These are phyloP conservation scores for Hemistola chrysoprasaria DNA, from an alignment of 2,888 invertebrate genomes.

Conservation along the genomic window DNA sequence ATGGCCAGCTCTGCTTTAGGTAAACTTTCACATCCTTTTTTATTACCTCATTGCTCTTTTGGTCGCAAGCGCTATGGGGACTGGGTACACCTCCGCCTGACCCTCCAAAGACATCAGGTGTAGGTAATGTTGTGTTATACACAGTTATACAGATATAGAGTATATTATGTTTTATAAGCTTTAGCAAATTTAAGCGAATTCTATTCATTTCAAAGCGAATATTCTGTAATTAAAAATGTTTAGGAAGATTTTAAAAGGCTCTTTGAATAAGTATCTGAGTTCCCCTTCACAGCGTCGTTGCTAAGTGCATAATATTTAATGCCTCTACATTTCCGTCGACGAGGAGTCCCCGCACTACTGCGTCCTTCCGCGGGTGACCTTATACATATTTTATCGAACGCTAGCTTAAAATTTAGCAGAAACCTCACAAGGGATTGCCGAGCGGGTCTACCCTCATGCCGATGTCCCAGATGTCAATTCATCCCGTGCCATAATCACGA, in stretches of 20 bases:
- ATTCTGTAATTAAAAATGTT: constrained; percentile 7
- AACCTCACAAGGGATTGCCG: constrained; percentile 69
- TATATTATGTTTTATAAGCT: neutral
- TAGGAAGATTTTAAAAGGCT: constrained; percentile 2
- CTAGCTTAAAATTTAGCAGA: constrained; percentile 68
- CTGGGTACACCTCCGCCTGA: no score
- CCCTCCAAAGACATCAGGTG: no score
- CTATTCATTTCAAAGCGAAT: constrained; percentile 8
- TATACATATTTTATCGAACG: constrained; percentile 58
- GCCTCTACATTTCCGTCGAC: constrained; percentile 14
- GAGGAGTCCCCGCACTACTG: constrained; percentile 23
- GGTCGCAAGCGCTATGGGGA: no score
- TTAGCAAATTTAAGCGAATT: constrained; percentile 11
- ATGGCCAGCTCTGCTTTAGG: constrained; percentile 87
- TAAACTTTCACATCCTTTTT: constrained; percentile 57
- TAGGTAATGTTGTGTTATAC: no score
- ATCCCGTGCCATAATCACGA: constrained; percentile 71
- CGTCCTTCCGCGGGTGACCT: constrained; percentile 30
- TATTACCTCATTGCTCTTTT: neutral
- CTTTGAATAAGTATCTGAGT: neutral
- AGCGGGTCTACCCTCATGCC: constrained; percentile 53
- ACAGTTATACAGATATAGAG: no score
- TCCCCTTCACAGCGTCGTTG: constrained; percentile 13
- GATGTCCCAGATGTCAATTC: constrained; percentile 77
- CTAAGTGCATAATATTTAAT: constrained; percentile 26